These are phyloP conservation scores for Isichthys henryi DNA, from an alignment of 2,113 vertebrate genomes.

Conservation along the genomic window DNA sequence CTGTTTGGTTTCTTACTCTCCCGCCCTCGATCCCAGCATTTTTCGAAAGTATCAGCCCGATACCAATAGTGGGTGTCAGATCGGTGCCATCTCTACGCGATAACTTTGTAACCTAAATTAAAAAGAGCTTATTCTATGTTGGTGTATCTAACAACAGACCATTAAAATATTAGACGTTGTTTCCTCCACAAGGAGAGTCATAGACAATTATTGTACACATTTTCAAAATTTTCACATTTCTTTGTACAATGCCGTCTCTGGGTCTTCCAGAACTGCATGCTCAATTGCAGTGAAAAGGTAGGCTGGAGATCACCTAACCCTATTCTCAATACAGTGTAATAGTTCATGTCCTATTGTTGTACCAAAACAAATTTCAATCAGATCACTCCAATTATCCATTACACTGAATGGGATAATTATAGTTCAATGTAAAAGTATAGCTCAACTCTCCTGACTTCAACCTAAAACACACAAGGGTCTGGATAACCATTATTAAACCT, in stretches of 20 bases:
- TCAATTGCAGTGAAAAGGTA: background rate
- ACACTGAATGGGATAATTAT: background rate
- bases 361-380: background rate
- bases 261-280: background rate
- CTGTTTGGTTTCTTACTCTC: background rate
- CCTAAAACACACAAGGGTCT: background rate
- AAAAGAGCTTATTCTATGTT: background rate
- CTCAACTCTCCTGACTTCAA: background rate
- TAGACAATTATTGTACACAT: background rate
- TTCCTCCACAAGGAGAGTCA: background rate
- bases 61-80: background rate
- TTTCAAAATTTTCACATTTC: background rate
- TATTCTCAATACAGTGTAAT: background rate
- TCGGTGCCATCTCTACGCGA: background rate
- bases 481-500: background rate
- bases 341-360: background rate
- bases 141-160: background rate
- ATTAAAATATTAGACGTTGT: background rate
- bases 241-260: background rate
- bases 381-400: background rate
- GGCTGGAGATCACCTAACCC: background rate
- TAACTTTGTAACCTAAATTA: background rate
- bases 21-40: background rate
- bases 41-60: background rate
- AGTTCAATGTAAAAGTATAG: background rate